Conservation (phyloP, 2,113 vertebrate species). For the Vombatus ursinus region DNA sequence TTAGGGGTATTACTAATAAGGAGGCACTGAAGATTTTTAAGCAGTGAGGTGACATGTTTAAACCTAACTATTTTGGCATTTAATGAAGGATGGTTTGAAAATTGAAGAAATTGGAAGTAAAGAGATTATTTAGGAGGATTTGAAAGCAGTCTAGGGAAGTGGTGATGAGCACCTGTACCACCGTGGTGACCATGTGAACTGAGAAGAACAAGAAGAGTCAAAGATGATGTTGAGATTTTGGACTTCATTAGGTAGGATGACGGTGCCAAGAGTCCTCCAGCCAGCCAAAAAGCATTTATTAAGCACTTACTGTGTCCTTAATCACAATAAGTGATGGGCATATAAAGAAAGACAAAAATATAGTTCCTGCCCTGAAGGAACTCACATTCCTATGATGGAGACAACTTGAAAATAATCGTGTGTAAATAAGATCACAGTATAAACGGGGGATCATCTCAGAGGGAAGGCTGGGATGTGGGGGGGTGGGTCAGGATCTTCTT, state of each 20-base stretch:
- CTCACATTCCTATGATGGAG: too few relatives aligned
- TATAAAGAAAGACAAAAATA: too few relatives aligned
- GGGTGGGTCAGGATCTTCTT: too few relatives aligned
- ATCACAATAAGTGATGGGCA: background rate
- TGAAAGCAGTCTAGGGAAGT: background rate
- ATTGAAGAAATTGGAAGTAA: background rate
- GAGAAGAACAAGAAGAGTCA: background rate
- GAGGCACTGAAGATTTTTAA: background rate
- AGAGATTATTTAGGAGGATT: background rate
- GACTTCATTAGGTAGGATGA: background rate
- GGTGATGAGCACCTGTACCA: background rate
- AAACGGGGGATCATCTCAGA: too few relatives aligned
- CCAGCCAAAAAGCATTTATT: background rate
- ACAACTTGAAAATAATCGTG: too few relatives aligned
- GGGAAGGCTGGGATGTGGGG: too few relatives aligned
- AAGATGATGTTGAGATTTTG: background rate
- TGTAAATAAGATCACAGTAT: too few relatives aligned
- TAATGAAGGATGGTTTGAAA: background rate
- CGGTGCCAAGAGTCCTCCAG: background rate
- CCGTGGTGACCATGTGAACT: background rate
- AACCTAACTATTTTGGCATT: background rate
- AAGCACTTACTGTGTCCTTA: background rate
- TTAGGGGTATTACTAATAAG: background rate
- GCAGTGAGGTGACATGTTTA: background rate
- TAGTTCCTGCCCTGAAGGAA: too few relatives aligned